Base-by-base conservation (phyloP, 1,140 invertebrate species). In the Drosophila persimilis region DNA sequence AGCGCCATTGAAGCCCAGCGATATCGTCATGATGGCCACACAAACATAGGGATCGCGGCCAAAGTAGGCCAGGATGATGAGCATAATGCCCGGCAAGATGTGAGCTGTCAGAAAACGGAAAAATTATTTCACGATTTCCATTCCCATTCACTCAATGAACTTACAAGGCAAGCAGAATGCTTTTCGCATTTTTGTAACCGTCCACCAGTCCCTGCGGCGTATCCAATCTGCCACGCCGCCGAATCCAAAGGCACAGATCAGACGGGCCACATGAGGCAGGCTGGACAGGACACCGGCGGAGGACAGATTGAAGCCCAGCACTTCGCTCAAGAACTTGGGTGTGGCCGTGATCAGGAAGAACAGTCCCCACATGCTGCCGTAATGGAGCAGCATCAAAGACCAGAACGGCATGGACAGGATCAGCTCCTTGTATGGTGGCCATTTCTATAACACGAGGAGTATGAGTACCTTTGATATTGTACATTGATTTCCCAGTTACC, bases 291-390 rank as follows among this genome's bases (percentile, higher is more conserved):
- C 91, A 41, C 95, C 95, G 51, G 95, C 95, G 62, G 94, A 92
- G 80, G 95, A 94, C 57, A 98, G 93, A 75, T 98, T 93, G 73
- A 97, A 98, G 57, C 96, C 95, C 11, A 99, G 93, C 8, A 91
- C 90, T 88, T 95, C 94, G 39, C 96, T 95, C 73, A 98, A 94
- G 90, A 97, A 99, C 58, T 96, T 97, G 0, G 98, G 98, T 5
- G 98, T 95, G 52, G 96, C 95, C 0, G 96, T 98, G 65, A 98
- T 93, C 73, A 98, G 95, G 71, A 96, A 95, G 72, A 95, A 96
- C 72, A 98, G 92, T 5, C 95, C 95, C 95, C 95, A 96, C 80
- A 95, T 92, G 71, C 95, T 96, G 26, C 95, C 95, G 77, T 95
- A 95, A 71, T 96, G 95, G n/a, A 95, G 91, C 63, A 95, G 90